Percentiles rank a stretch among this genome's conserved stretches.
Conservation (phyloP, 2,113 vertebrate species). For the Ceyx margarethae region DNA sequence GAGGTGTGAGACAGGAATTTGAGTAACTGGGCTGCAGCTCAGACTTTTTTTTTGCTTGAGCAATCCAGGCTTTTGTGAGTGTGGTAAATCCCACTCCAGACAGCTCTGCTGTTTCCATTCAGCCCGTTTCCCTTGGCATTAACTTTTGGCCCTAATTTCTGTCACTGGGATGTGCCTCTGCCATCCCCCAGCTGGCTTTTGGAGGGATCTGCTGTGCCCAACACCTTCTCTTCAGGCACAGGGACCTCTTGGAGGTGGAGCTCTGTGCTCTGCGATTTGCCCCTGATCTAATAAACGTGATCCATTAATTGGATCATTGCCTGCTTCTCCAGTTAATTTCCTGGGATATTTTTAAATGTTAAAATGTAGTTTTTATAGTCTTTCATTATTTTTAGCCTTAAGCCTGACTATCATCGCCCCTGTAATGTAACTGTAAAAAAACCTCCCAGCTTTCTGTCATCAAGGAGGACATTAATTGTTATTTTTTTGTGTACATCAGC, state of each 20-base stretch:
- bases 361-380: constrained; percentile 61
- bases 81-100: not conserved
- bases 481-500: constrained; percentile 59
- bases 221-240: not conserved
- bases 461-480: constrained; percentile 62
- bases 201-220: rapidly evolving
- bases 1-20: not conserved
- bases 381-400: constrained; percentile 64
- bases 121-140: rapidly evolving
- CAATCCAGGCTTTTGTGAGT: not conserved
- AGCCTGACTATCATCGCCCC: constrained; percentile 52
- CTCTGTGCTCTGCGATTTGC: constrained; percentile 1
- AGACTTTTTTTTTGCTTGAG: not conserved
- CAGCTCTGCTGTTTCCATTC: not conserved
- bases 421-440: constrained; percentile 63
- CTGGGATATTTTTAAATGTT: constrained; percentile 71
- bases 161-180: not conserved
- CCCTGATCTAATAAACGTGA: constrained; percentile 46
- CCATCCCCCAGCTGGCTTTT: not conserved
- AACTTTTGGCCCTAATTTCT: not conserved
- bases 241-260: not conserved
- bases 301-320: constrained; percentile 68
- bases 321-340: constrained; percentile 64
- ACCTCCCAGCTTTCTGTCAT: constrained; percentile 18
- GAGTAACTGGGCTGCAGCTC: not conserved